Evolutionary conservation across 2,888 invertebrate species (phyloP).

Genomic region (Epiperipatus broadwayi): DNA sequence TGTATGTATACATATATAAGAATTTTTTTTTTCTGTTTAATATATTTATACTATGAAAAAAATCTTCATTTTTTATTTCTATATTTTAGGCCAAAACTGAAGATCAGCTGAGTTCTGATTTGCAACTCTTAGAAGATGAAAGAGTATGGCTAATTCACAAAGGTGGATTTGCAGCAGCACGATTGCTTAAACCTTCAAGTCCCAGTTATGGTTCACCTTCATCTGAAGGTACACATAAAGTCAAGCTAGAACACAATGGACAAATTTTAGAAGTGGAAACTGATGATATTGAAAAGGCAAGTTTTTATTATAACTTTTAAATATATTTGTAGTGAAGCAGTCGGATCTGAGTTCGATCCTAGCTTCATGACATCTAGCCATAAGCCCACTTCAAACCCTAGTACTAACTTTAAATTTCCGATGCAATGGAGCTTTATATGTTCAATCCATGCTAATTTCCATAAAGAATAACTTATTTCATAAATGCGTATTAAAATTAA

Average conservation of each 20-base stretch:
- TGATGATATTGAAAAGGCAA: conserved; percentile 81
- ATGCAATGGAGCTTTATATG: too few species aligned
- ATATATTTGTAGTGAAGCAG: too few species aligned
- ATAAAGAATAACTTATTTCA: too few species aligned
- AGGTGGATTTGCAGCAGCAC: conserved; percentile 67
- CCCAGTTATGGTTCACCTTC: conserved; percentile 16
- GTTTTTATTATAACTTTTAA: conserved; percentile 15
- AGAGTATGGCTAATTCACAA: conserved; percentile 82
- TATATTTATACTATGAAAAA: too few species aligned
- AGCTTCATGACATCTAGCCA: too few species aligned
- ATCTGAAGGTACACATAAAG: conserved; percentile 40
- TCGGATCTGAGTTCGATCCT: too few species aligned
- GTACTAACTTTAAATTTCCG: too few species aligned
- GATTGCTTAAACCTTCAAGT: conserved; percentile 23
- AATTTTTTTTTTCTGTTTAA: too few species aligned
- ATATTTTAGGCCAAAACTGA: conserved; percentile 44
- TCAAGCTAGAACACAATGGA: conserved; percentile 57
- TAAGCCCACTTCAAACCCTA: too few species aligned
- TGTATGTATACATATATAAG: too few species aligned
- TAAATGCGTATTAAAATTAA: too few species aligned
- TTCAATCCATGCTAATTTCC: too few species aligned
- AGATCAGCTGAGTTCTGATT: conserved; percentile 43
- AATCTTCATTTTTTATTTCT: conserved; percentile 17
- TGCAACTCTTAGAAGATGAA: conserved; percentile 45
- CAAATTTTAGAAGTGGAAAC: conserved; percentile 74